Conservation (phyloP, 2,113 vertebrate species). For the Chunga burmeisteri region DNA sequence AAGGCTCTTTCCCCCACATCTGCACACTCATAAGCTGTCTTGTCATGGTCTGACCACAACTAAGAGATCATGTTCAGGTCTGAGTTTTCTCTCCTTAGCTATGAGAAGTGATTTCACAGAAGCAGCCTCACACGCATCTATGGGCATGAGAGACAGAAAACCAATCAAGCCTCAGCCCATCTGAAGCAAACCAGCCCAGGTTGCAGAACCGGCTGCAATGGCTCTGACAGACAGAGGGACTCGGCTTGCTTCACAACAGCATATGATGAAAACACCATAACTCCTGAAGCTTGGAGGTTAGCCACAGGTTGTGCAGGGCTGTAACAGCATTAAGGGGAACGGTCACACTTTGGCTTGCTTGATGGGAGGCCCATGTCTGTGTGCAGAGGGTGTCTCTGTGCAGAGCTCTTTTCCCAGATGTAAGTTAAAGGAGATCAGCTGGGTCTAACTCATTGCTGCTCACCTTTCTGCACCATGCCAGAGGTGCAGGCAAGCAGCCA, state of each 20-base stretch:
- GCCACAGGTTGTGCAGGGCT: conserved; percentile 37
- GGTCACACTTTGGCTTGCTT: neutral
- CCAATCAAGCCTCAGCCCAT: neutral
- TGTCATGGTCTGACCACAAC: neutral
- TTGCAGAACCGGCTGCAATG: neutral
- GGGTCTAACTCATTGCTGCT: neutral
- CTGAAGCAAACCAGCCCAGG: neutral
- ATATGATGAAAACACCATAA: neutral
- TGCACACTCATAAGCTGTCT: neutral
- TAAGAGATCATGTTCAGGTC: neutral
- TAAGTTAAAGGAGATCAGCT: neutral
- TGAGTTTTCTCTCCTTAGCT: neutral
- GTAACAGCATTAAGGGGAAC: neutral
- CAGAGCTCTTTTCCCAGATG: neutral
- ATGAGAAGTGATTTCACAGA: neutral
- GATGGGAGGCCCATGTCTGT: neutral
- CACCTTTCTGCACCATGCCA: neutral
- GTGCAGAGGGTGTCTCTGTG: neutral
- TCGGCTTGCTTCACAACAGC: neutral
- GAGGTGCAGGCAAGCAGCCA: neutral
- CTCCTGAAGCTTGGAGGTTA: conserved; percentile 29
- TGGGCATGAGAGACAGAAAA: neutral
- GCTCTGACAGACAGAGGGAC: neutral
- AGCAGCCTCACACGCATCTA: neutral
- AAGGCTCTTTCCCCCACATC: neutral